A percentile compares a stretch with the other conserved stretches of the same genome.
Evolutionary conservation across 2,797 vertebrate species (phyloP).

Genomic region (Aphelocoma californica): DNA sequence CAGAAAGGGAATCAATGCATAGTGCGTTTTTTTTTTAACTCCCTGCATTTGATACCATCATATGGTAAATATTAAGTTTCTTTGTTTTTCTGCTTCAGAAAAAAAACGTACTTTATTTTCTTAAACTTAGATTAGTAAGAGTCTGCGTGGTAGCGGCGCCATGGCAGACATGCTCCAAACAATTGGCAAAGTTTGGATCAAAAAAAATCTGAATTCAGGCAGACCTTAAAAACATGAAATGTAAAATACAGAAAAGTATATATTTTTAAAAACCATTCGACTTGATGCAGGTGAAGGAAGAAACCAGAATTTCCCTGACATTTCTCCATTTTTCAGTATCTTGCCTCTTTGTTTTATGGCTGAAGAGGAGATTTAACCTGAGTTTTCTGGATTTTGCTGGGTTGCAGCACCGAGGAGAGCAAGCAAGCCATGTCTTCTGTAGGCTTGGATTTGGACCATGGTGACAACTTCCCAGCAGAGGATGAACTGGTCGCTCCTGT

Average conservation of each 20-base stretch:
- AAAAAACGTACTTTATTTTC: background rate
- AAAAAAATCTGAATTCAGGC: background rate
- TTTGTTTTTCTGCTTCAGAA: background rate
- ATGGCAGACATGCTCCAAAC: background rate
- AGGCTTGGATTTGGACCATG: background rate
- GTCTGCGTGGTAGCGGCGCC: accelerated
- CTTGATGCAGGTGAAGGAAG: background rate
- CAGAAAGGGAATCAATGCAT: background rate
- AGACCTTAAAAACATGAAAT: background rate
- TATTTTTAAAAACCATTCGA: background rate
- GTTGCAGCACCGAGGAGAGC: background rate
- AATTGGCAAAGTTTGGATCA: background rate
- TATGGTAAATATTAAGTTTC: background rate
- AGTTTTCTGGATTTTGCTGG: background rate
- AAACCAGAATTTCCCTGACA: background rate
- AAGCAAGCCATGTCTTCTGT: accelerated
- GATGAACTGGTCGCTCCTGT: background rate
- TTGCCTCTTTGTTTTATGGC: background rate
- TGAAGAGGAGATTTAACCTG: background rate
- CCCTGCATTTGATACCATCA: background rate
- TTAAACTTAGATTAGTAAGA: background rate
- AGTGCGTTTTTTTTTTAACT: background rate
- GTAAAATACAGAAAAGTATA: background rate
- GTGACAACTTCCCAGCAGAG: background rate
- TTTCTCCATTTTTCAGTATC: background rate